Conservation (phyloP, 30 jellyfish, hydroid and myxozoan species). For the Clytia hemisphaerica region DNA sequence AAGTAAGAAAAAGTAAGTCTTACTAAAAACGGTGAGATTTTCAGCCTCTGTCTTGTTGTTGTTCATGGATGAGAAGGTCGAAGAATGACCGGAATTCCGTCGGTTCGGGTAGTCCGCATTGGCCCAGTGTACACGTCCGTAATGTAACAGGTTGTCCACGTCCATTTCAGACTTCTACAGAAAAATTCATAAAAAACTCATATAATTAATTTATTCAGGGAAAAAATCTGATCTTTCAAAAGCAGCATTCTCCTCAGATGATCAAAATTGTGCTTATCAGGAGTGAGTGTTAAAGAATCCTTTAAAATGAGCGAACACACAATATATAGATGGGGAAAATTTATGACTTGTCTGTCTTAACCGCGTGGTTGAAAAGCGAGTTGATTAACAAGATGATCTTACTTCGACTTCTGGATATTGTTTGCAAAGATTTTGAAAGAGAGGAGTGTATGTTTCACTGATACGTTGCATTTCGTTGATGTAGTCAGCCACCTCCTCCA, state of each 20-base stretch:
- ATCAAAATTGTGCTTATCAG: too few relatives aligned
- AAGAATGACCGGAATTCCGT: slow-evolving; percentile 40
- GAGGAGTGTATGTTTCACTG: slow-evolving; percentile 91
- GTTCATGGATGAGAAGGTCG: too few relatives aligned
- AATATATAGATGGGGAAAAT: too few relatives aligned
- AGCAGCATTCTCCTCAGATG: too few relatives aligned
- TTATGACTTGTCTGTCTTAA: too few relatives aligned
- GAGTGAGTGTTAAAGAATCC: too few relatives aligned
- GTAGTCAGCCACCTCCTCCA: slow-evolving; percentile 93
- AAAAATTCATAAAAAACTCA: background rate
- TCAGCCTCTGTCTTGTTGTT: slow-evolving; percentile 59
- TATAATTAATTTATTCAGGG: background rate
- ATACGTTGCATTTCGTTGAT: slow-evolving; percentile 96
- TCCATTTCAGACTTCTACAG: slow-evolving; percentile 63
- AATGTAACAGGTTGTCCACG: slow-evolving; percentile 86
- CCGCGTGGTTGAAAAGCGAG: too few relatives aligned
- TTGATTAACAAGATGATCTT: too few relatives aligned
- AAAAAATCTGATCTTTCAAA: background rate
- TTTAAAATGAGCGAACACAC: too few relatives aligned
- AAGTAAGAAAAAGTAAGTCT: slow-evolving; percentile 18
- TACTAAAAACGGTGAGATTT: slow-evolving; percentile 74
- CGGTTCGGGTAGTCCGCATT: slow-evolving; percentile 40
- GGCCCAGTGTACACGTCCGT: slow-evolving; percentile 87
- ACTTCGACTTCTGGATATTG: slow-evolving; percentile 65
- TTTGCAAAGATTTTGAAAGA: slow-evolving; percentile 62